phyloP scores from a whole-genome alignment of 2,113 vertebrate genomes.

The Spilogale gracilis region DNA sequence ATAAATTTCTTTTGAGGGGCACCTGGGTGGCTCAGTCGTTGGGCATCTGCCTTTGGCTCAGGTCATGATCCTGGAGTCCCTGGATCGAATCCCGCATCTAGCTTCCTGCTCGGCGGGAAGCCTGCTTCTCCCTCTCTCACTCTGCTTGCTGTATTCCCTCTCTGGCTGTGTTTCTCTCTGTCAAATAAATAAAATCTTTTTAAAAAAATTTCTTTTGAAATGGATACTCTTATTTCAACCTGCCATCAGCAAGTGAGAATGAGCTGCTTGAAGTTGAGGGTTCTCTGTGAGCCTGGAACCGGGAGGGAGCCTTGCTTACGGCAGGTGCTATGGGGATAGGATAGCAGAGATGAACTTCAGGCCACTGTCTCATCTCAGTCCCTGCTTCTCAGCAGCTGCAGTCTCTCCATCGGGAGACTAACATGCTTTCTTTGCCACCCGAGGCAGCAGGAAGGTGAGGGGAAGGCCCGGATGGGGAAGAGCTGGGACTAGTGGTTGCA shows the following conservation, averaged over 20 bases:
- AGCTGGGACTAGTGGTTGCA: background rate
- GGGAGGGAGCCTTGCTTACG: background rate
- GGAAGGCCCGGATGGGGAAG: background rate
- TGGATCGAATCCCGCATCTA: too few relatives aligned
- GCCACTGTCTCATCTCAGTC: too few relatives aligned
- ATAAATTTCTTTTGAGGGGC: background rate
- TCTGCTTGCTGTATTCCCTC: too few relatives aligned
- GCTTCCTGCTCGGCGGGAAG: too few relatives aligned
- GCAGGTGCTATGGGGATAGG: background rate
- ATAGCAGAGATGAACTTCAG: background rate
- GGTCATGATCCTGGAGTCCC: too few relatives aligned
- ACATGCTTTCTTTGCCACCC: fast-evolving
- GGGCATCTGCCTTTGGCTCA: too few relatives aligned
- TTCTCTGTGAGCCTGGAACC: too few relatives aligned
- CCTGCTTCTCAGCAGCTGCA: background rate
- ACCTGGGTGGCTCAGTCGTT: too few relatives aligned
- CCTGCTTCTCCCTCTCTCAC: too few relatives aligned
- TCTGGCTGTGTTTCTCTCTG: too few relatives aligned
- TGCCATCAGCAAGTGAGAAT: background rate
- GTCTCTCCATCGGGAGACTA: too few relatives aligned
- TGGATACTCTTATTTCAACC: background rate
- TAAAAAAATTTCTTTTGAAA: background rate
- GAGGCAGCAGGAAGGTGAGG: background rate
- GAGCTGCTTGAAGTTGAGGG: background rate
- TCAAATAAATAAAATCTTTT: too few relatives aligned